A percentile compares a stretch with the other conserved stretches of the same genome.
Evolutionary conservation across 2,113 vertebrate genomes (phyloP).

Genomic region (Clinocottus analis): DNA sequence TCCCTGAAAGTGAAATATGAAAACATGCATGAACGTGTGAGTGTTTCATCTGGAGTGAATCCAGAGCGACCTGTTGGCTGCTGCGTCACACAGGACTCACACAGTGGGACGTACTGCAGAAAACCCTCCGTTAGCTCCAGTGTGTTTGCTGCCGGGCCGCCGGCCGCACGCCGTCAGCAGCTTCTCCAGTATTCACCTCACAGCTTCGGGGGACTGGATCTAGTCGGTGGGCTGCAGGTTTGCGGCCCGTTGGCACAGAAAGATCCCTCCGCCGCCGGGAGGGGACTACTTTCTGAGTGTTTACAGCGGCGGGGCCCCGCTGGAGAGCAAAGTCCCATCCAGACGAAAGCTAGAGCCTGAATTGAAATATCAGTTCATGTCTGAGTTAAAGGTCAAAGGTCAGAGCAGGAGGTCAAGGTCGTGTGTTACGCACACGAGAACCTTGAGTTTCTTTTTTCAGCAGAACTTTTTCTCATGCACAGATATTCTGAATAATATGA

Average conservation of each 20-base stretch:
- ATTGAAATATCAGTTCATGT: neutral
- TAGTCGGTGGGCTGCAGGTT: constrained; percentile 33
- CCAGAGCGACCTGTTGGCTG: too few species aligned
- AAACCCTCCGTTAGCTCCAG: too few species aligned
- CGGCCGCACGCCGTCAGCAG: too few species aligned
- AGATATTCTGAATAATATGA: too few species aligned
- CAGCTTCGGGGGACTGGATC: constrained; percentile 54
- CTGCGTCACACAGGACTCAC: too few species aligned
- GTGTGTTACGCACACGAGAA: neutral
- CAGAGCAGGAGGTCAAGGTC: neutral
- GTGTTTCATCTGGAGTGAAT: too few species aligned
- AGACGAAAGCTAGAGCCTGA: neutral
- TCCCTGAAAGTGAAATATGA: too few species aligned
- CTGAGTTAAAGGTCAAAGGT: constrained; percentile 2
- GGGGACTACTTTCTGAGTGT: constrained; percentile 29
- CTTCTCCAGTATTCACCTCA: constrained; percentile 53
- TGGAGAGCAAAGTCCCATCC: constrained; percentile 9
- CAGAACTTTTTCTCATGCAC: too few species aligned
- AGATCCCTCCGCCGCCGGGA: constrained; percentile 17
- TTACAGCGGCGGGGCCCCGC: constrained; percentile 31
- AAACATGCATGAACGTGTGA: too few species aligned
- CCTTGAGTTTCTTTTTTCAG: too few species aligned
- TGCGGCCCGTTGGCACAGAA: constrained; percentile 15
- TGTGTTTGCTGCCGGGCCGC: too few species aligned
- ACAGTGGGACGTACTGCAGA: too few species aligned